phyloP scores from a whole-genome alignment of 2,113 vertebrate genomes.

The Poecile atricapillus region DNA sequence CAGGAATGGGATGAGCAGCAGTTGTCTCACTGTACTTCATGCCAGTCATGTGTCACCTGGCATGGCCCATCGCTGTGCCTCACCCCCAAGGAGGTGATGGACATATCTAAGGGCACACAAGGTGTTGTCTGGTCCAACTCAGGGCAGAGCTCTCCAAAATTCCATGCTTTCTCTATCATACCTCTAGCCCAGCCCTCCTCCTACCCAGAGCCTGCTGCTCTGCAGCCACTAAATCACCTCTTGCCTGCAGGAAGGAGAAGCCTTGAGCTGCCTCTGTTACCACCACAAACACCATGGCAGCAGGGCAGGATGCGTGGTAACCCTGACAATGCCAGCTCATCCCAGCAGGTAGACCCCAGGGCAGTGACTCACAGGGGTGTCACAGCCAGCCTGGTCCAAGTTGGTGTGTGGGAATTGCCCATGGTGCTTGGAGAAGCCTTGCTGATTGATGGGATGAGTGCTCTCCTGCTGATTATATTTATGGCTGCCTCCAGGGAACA shows the following conservation, averaged over 20 bases:
- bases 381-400: not conserved
- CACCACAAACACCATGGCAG: conserved; percentile 49
- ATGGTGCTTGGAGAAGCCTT: not conserved
- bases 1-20: not conserved
- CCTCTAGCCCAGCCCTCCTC: not conserved
- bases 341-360: not conserved
- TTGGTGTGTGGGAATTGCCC: conserved; percentile 3
- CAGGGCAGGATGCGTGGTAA: not conserved
- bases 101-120: not conserved
- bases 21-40: not conserved
- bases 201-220: not conserved
- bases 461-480: conserved; percentile 1
- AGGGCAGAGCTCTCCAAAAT: not conserved
- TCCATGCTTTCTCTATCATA: not conserved
- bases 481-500: not conserved
- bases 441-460: conserved; percentile 10
- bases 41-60: not conserved
- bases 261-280: conserved; percentile 11
- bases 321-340: not conserved
- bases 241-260: not conserved
- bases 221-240: not conserved
- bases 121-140: not conserved
- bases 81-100: not conserved
- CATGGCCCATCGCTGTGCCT: not conserved
- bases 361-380: conserved; percentile 39